Percentiles rank a stretch among this genome's conserved stretches.
Evolutionary conservation across 2,888 invertebrate genomes (phyloP).

Genomic region (Plagodis dolabraria): DNA sequence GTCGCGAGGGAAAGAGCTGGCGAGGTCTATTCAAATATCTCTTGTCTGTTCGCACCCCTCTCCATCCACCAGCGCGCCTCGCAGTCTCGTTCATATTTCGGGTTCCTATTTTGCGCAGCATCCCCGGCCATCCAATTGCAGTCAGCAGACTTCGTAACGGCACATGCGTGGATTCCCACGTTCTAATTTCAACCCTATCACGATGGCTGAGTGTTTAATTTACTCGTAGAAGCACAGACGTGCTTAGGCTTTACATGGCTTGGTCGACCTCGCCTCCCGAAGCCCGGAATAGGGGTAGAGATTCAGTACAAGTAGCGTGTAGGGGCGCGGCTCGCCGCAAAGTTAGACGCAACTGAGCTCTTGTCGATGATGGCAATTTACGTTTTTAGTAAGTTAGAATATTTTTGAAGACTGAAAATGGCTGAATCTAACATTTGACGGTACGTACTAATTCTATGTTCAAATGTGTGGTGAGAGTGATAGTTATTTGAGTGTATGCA

Average conservation of each 20-base stretch:
- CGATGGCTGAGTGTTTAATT: conserved; percentile 36
- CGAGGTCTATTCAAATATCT: conserved; percentile 82
- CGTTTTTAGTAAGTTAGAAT: conserved; percentile 59
- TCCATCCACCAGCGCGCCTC: conserved; percentile 81
- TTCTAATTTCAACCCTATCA: conserved; percentile 45
- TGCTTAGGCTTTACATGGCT: conserved; percentile 51
- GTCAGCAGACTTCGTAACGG: conserved; percentile 77
- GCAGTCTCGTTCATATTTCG: conserved; percentile 85
- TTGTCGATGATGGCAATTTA: conserved; percentile 74
- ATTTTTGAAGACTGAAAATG: conserved; percentile 40
- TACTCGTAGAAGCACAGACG: conserved; percentile 23
- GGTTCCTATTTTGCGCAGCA: conserved; percentile 86
- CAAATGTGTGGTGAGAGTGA: not conserved
- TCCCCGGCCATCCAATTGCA: conserved; percentile 83
- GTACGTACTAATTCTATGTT: conserved; percentile 53
- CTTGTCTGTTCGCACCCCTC: conserved; percentile 81
- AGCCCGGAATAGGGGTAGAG: conserved; percentile 83
- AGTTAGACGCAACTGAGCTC: conserved; percentile 83
- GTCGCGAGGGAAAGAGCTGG: conserved; percentile 70
- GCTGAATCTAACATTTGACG: conserved; percentile 38
- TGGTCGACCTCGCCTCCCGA: conserved; percentile 65
- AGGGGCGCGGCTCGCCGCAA: conserved; percentile 85
- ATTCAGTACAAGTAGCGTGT: conserved; percentile 84
- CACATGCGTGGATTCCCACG: conserved; percentile 44
- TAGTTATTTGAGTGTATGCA: not conserved